Evolutionary conservation across 2,888 invertebrate genomes (phyloP).

Genomic region (Minunthozetes semirufus): DNA sequence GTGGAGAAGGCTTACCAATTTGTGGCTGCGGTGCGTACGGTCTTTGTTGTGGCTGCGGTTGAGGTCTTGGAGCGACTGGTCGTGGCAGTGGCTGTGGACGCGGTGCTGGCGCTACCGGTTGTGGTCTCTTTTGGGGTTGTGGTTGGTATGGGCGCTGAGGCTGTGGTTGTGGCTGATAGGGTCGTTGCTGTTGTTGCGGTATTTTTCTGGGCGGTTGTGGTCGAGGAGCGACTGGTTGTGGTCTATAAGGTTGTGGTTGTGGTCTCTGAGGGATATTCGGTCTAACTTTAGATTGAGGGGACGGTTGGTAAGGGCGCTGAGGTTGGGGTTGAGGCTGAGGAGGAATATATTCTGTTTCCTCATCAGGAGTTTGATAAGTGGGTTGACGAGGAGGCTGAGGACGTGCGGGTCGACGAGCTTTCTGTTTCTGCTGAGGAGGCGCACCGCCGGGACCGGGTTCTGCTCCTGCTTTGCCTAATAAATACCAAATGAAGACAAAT

Average conservation of each 20-base stretch:
- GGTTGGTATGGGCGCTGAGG: background rate
- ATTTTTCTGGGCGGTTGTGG: background rate
- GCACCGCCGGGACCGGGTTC: slow-evolving; percentile 27
- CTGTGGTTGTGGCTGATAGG: background rate
- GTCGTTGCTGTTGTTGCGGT: background rate
- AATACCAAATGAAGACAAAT: background rate
- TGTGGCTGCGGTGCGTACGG: no score
- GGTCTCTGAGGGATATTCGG: background rate
- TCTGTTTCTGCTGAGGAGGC: slow-evolving; percentile 10
- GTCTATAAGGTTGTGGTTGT: background rate
- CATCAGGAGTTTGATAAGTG: background rate
- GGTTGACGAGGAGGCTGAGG: background rate
- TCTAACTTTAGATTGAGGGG: background rate
- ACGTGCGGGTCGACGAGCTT: no score
- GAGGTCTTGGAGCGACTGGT: no score
- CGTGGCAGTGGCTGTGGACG: no score
- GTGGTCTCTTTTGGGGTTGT: background rate
- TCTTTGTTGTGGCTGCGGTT: no score
- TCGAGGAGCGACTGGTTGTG: background rate
- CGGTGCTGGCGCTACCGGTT: no score
- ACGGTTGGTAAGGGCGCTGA: background rate
- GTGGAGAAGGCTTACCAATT: no score
- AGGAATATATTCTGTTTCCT: no score
- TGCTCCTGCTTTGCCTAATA: slow-evolving; percentile 32
- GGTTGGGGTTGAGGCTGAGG: background rate